These are phyloP conservation scores for Accipiter virgatus DNA, from an alignment of 2,113 vertebrate species.

Conservation along the genomic window DNA sequence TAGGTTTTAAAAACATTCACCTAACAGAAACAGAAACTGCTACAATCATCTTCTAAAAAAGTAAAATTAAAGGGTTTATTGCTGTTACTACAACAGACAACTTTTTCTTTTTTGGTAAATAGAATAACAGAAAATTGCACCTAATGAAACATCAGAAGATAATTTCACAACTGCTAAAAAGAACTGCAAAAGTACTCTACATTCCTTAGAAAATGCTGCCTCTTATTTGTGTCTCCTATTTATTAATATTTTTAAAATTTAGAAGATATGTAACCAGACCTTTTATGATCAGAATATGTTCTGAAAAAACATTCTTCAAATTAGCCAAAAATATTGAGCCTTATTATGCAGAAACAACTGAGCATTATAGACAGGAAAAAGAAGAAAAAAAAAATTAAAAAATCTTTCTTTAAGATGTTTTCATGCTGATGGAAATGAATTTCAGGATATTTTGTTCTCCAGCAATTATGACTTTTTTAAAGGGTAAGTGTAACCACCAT, in stretches of 20 bases:
- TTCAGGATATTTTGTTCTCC: neutral
- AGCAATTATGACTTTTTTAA: neutral
- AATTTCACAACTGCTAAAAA: slow-evolving; percentile 25
- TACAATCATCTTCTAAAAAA: neutral
- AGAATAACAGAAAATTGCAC: neutral
- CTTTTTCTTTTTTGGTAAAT: neutral
- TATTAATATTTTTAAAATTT: neutral
- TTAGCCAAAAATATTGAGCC: neutral
- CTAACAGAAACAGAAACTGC: neutral
- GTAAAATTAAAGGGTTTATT: neutral
- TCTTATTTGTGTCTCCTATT: neutral
- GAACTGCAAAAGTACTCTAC: neutral
- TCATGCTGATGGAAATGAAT: neutral
- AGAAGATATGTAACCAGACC: neutral
- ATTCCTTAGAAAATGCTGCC: neutral
- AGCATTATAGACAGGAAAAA: neutral
- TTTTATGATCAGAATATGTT: neutral
- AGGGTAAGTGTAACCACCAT: neutral
- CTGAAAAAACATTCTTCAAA: neutral
- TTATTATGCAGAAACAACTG: neutral
- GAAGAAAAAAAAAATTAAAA: neutral
- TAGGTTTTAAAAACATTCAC: neutral
- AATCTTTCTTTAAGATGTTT: neutral
- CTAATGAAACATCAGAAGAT: neutral
- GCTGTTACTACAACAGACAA: neutral